These are phyloP conservation scores for Calameuta idolon DNA, from an alignment of 2,888 invertebrate species.

Conservation along the genomic window DNA sequence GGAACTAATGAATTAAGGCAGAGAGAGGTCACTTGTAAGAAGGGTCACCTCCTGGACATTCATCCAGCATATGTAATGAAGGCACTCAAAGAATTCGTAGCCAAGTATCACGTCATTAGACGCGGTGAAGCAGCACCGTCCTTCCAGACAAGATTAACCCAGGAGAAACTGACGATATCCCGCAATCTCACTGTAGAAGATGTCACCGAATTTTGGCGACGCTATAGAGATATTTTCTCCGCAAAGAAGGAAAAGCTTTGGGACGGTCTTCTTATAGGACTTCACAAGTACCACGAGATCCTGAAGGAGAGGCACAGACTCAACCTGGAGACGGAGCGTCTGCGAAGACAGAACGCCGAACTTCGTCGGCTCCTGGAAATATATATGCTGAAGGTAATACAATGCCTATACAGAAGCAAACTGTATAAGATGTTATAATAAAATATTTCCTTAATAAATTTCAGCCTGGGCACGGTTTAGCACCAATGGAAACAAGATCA, in stretches of 20 bases:
- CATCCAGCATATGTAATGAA: conserved; percentile 76
- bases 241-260: conserved; percentile 76
- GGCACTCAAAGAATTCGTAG: conserved; percentile 75
- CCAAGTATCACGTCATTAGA: conserved; percentile 58
- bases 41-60: conserved; percentile 75
- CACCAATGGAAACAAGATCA: conserved; percentile 17
- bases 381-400: conserved; percentile 64
- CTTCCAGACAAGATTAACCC: conserved; percentile 59
- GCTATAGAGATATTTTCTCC: conserved; percentile 74
- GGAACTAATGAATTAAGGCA: not conserved
- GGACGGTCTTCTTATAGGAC: conserved; percentile 75
- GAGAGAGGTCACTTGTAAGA: conserved; percentile 41
- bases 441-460: conserved; percentile 1
- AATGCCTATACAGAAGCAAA: not conserved
- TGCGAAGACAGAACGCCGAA: conserved; percentile 78
- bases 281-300: conserved; percentile 75
- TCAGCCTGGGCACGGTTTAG: conserved; percentile 18
- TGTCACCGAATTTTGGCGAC: conserved; percentile 76
- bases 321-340: conserved; percentile 74
- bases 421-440: not conserved
- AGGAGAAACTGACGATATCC: conserved; percentile 68
- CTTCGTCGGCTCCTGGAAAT: conserved; percentile 76
- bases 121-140: conserved; percentile 49
- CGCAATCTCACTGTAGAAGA: conserved; percentile 70
- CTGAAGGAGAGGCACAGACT: conserved; percentile 78